Percentiles rank a stretch among this genome's conserved stretches.
Evolutionary conservation across 1,140 invertebrate species (phyloP).

Genomic region (Cyrtorhinus lividipennis): DNA sequence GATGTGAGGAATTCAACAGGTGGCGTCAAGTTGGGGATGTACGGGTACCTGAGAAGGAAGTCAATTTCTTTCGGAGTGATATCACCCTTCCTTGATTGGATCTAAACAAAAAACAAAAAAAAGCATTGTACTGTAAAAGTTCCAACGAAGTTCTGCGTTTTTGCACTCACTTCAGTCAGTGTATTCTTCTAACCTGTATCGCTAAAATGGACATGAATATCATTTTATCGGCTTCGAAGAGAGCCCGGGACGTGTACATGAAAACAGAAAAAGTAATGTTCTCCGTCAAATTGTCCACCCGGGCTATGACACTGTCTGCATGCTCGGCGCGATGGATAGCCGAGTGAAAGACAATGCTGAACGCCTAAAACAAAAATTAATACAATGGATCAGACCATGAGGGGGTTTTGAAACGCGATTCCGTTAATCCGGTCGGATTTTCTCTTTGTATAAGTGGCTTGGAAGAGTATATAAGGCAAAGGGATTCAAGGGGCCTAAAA

Average conservation of each 20-base stretch:
- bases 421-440: too few species aligned
- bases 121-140: too few species aligned
- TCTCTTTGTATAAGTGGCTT: too few species aligned
- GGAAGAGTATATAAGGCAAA: too few species aligned
- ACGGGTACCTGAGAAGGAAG: constrained; percentile 71
- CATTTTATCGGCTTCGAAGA: constrained; percentile 87
- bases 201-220: constrained; percentile 82
- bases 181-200: too few species aligned
- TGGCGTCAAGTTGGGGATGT: constrained; percentile 43
- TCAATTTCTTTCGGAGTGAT: constrained; percentile 62
- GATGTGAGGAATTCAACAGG: constrained; percentile 75
- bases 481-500: too few species aligned
- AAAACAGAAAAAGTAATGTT: constrained; percentile 76
- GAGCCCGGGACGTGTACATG: constrained; percentile 72
- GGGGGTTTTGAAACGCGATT: too few species aligned
- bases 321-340: constrained; percentile 56
- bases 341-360: constrained; percentile 82
- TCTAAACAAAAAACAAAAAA: too few species aligned
- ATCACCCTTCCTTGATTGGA: constrained; percentile 47
- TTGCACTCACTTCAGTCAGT: too few species aligned
- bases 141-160: too few species aligned
- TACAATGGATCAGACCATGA: too few species aligned
- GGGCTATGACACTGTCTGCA: constrained; percentile 47
- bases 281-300: constrained; percentile 69
- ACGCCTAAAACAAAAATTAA: constrained; percentile 41